Evolutionary conservation across 2,888 invertebrate genomes (phyloP), one percentile per base, ranked within the genome.

Genomic region (Holacanthella duospinosa): DNA sequence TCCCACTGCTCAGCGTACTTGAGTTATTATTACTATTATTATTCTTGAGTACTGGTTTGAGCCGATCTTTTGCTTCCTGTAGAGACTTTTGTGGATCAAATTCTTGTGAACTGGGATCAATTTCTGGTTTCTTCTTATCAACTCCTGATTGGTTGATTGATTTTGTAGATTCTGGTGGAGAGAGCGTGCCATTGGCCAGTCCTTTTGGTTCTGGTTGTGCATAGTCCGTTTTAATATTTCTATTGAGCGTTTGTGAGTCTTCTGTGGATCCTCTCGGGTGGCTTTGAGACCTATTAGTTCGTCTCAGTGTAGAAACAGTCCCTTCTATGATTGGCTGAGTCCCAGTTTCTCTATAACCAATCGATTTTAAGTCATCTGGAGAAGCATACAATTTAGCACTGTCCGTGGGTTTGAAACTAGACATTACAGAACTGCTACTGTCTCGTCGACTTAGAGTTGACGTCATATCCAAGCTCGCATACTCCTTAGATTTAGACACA

Each of bases 321-420:
- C 36, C 16, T 36, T 6, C 6, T 9, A 9, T 16, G 36, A 16
- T 6, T 9, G 36, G 36, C 9, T 6, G 36, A 36, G 16, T 16
- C 6, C 36, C 36, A 16, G 36, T 58, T 27, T 73, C 75, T 44
- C 77, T 74, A 65, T 77, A 79, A 12, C 85, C 87, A 44, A 88
- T 85, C 57, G 83, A 83, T 75, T 85, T 88, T 75, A 89, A 83
- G 77, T 89, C 90, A 74, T 88, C 86, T 21, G 93, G 93, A 62
- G 90, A 88, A 29, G 93, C 93, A 78, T 92, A 93, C 66, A 94
- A 81, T 77, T 89, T 88, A 60, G 89, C 89, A 78, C 83, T 87
- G 68, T 87, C 86, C 64, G 87, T 85, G 9, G 94, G 94, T 73
- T 91, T 86, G 81, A 94, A 94, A 75, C 92, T 90, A 60, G 92